A percentile compares a stretch with the other conserved stretches of the same genome.
These are phyloP conservation scores for Lingula anatina DNA, from an alignment of 2,888 invertebrate genomes.

Conservation along the genomic window DNA sequence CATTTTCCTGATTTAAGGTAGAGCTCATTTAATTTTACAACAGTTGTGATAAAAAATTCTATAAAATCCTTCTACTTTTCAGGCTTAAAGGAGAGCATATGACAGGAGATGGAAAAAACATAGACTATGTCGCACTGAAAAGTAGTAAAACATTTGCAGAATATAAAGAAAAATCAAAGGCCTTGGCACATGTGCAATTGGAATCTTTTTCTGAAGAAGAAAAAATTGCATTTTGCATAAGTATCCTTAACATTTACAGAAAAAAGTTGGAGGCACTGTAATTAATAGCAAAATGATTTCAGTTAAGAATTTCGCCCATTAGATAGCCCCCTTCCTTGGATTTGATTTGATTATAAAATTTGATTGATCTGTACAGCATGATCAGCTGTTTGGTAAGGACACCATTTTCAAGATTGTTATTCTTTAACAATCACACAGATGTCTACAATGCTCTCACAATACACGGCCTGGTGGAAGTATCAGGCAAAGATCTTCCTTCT, in stretches of 20 bases:
- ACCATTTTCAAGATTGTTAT: background rate
- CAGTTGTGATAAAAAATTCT: no score
- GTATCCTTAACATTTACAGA: conserved; percentile 36
- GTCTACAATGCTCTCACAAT: conserved; percentile 51
- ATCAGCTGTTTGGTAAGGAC: background rate
- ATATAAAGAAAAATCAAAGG: conserved; percentile 18
- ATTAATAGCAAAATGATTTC: no score
- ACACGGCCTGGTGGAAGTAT: conserved; percentile 40
- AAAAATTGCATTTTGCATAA: conserved; percentile 45
- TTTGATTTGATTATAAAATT: no score
- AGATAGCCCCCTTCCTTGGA: no score
- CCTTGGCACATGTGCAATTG: conserved; percentile 23
- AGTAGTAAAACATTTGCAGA: conserved; percentile 22
- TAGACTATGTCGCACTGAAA: conserved; percentile 26
- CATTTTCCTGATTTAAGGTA: no score
- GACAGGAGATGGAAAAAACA: conserved; percentile 24
- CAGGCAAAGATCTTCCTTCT: conserved; percentile 24
- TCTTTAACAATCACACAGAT: conserved; percentile 18
- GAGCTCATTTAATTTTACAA: no score
- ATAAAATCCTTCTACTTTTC: no score
- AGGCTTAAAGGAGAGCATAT: conserved; percentile 38
- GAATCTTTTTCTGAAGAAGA: conserved; percentile 25
- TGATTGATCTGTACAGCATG: no score
- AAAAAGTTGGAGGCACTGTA: no score
- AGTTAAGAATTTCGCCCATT: no score